Evolutionary conservation across 2,888 invertebrate species (phyloP).

Genomic region (Boloria euphrosyne): DNA sequence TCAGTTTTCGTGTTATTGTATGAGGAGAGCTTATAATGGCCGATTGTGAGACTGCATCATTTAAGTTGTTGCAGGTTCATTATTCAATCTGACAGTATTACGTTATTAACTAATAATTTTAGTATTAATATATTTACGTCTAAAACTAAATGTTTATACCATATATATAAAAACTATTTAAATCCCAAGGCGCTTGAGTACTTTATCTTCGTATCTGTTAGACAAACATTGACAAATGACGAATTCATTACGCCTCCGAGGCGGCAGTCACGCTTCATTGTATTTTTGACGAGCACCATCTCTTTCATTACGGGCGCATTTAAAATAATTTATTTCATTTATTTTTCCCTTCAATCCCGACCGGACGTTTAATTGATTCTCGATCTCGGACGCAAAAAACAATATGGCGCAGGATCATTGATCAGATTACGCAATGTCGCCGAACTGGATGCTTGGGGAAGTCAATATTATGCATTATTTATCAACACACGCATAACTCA

Average conservation of each 20-base stretch:
- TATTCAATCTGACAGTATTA: conserved; percentile 18
- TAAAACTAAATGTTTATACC: background rate
- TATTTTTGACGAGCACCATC: conserved; percentile 49
- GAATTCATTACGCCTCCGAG: conserved; percentile 54
- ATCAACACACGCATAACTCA: conserved; percentile 56
- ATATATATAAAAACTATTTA: conserved; percentile 5
- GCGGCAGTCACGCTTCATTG: conserved; percentile 53
- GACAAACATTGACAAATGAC: conserved; percentile 54
- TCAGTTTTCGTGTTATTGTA: conserved; percentile 72
- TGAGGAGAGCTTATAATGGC: conserved; percentile 58
- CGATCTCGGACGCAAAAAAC: conserved; percentile 54
- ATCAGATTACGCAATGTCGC: conserved; percentile 78
- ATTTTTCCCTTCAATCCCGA: conserved; percentile 57
- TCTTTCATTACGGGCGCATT: conserved; percentile 56
- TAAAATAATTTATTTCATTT: conserved; percentile 54
- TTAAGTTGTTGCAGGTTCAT: conserved; percentile 35
- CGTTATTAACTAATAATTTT: background rate
- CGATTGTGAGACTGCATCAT: conserved; percentile 50
- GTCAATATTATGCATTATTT: conserved; percentile 71
- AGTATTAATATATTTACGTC: background rate
- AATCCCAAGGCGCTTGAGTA: conserved; percentile 20
- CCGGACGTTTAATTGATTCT: conserved; percentile 73
- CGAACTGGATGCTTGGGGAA: conserved; percentile 72
- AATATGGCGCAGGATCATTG: conserved; percentile 72
- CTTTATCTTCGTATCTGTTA: conserved; percentile 39